Percentiles rank a stretch among this genome's conserved stretches.
Conservation (phyloP, 2,113 vertebrate genomes). For the Dasypus novemcinctus region DNA sequence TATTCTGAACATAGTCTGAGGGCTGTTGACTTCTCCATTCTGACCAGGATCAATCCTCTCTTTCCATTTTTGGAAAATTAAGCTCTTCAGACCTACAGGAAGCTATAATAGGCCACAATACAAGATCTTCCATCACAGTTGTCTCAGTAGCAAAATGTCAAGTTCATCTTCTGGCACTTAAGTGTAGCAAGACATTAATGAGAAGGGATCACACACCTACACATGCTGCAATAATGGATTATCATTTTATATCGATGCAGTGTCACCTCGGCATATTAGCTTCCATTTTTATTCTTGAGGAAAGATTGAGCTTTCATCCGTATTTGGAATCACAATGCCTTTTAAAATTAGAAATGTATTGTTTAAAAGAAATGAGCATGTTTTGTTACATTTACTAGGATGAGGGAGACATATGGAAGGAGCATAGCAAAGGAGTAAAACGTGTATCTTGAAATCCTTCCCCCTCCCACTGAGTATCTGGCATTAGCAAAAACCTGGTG, state of each 20-base stretch:
- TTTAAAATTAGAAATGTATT: neutral
- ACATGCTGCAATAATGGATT: slow-evolving; percentile 1
- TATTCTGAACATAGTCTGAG: neutral
- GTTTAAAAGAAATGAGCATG: neutral
- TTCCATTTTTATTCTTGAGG: slow-evolving; percentile 33
- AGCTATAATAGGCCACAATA: neutral
- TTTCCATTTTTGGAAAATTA: neutral
- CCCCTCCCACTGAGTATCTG: neutral
- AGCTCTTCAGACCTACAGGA: neutral
- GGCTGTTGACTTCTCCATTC: neutral
- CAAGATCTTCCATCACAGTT: neutral
- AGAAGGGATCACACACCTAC: neutral
- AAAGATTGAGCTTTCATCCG: neutral
- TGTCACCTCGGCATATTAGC: neutral
- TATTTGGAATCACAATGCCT: neutral
- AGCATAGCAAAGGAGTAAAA: rapidly evolving
- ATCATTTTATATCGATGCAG: neutral
- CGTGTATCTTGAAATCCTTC: neutral
- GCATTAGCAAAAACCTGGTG: neutral
- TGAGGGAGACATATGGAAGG: neutral
- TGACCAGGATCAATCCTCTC: neutral
- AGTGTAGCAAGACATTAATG: slow-evolving; percentile 2
- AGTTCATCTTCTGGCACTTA: slow-evolving; percentile 53
- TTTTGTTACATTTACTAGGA: neutral
- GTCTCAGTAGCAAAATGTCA: slow-evolving; percentile 49